Conservation (phyloP, 2,888 invertebrate genomes). For the Plutella xylostella region DNA sequence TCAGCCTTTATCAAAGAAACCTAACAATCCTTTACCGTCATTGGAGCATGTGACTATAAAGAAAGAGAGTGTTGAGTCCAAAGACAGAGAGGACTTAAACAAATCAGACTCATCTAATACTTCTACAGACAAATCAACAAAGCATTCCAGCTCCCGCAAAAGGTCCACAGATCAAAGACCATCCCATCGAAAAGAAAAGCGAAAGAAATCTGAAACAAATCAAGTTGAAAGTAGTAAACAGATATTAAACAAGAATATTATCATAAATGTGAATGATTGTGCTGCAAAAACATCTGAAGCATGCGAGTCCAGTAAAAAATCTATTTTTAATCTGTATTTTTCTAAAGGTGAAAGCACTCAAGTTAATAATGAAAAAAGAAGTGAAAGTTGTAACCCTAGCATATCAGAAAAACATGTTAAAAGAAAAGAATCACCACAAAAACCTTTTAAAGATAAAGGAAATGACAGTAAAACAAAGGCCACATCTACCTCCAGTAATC, state of each 20-base stretch:
- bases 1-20: no score
- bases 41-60: neutral
- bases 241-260: conserved; percentile 28
- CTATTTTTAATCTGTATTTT: conserved; percentile 33
- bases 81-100: conserved; percentile 22
- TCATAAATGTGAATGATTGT: conserved; percentile 27
- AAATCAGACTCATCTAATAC: conserved; percentile 22
- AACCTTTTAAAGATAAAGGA: neutral
- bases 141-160: conserved; percentile 38
- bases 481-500: conserved; percentile 33
- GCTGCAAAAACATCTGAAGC: conserved; percentile 30
- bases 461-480: conserved; percentile 19
- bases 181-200: conserved; percentile 59
- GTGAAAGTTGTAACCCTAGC: conserved; percentile 29
- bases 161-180: conserved; percentile 51
- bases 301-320: conserved; percentile 29
- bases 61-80: conserved; percentile 20
- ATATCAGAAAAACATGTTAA: conserved; percentile 55
- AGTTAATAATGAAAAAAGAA: conserved; percentile 32
- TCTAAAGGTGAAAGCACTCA: conserved; percentile 26
- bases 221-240: conserved; percentile 26
- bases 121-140: conserved; percentile 23
- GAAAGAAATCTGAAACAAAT: conserved; percentile 45
- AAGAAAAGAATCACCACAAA: conserved; percentile 38
- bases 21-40: no score